Conservation (phyloP, 1,140 invertebrate species). For the Procambarus virginalis region DNA sequence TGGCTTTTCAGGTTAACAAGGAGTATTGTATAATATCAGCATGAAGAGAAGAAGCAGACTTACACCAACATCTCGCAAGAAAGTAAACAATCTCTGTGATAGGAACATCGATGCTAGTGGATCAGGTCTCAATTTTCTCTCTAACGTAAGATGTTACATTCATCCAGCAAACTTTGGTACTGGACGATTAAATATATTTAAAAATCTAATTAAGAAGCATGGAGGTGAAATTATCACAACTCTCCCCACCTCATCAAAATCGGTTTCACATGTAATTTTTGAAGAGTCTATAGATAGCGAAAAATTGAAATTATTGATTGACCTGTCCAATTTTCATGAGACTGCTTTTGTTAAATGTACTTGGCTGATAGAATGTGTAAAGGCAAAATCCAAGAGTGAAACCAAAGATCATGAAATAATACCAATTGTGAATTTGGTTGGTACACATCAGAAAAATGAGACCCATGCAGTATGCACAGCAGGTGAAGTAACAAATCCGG, state of each 20-base stretch:
- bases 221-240: conserved; percentile 37
- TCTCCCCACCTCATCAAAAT: not conserved
- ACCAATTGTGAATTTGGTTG: not conserved
- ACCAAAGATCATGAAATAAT: conserved; percentile 33
- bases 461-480: too few relatives aligned
- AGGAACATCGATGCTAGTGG: not conserved
- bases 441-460: not conserved
- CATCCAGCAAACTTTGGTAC: conserved; percentile 61
- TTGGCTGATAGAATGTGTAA: conserved; percentile 54
- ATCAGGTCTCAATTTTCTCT: not conserved
- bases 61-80: not conserved
- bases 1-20: too few relatives aligned
- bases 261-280: conserved; percentile 44
- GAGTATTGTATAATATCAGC: not conserved
- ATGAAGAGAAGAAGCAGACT: conserved; percentile 14
- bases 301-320: conserved; percentile 35
- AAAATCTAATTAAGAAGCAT: conserved; percentile 50
- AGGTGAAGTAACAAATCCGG: not conserved
- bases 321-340: not conserved
- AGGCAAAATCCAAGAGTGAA: conserved; percentile 28
- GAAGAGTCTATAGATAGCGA: conserved; percentile 59
- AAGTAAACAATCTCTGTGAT: not conserved
- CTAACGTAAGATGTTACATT: conserved; percentile 35
- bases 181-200: conserved; percentile 40
- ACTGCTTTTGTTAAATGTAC: conserved; percentile 45